Evolutionary conservation across 2,113 vertebrate genomes (phyloP).

Genomic region (Vombatus ursinus): DNA sequence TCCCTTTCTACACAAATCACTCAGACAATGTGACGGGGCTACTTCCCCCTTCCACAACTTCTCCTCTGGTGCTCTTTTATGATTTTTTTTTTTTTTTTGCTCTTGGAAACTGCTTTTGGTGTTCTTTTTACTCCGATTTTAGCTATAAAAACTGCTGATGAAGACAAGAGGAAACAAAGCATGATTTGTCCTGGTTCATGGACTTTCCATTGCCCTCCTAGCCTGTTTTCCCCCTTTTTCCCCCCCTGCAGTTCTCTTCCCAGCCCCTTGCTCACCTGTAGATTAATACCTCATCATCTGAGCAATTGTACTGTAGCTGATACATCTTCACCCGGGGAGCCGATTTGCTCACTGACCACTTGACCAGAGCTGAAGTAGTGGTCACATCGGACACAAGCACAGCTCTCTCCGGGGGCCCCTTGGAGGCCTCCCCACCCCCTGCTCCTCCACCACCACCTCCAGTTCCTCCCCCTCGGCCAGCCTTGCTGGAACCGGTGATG

Average conservation of each 20-base stretch:
- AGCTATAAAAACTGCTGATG: background rate
- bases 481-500: slow-evolving; percentile 96
- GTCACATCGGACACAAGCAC: slow-evolving; percentile 96
- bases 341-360: slow-evolving; percentile 95
- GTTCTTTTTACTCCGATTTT: background rate
- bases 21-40: background rate
- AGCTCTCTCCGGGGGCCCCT: slow-evolving; percentile 89
- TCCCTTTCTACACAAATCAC: background rate
- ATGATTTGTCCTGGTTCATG: no score
- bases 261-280: slow-evolving; percentile 90
- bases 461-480: slow-evolving; percentile 86
- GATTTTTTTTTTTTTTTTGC: background rate
- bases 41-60: background rate
- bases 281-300: slow-evolving; percentile 96
- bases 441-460: slow-evolving; percentile 86
- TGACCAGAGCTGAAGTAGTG: slow-evolving; percentile 92
- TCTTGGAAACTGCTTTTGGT: background rate
- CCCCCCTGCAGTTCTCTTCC: background rate
- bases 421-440: slow-evolving; percentile 78
- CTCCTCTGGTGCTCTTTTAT: background rate
- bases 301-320: slow-evolving; percentile 98
- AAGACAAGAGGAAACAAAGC: background rate
- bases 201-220: accelerated
- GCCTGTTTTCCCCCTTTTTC: background rate
- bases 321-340: slow-evolving; percentile 98